Conservation (phyloP, 2,113 vertebrate species). For the Megaceryle torquata region DNA sequence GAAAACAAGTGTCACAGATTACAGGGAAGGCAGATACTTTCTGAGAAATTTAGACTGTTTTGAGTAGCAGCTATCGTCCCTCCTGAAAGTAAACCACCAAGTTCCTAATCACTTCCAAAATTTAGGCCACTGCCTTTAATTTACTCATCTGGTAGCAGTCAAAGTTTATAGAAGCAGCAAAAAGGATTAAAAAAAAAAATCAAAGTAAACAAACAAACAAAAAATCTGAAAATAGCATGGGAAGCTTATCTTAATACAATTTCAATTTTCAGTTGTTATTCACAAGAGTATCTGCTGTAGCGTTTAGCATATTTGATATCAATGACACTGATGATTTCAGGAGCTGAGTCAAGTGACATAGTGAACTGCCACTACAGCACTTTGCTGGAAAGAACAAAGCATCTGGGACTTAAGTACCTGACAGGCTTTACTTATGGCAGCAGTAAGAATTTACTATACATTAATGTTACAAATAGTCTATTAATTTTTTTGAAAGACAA, state of each 20-base stretch:
- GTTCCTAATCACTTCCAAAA: not conserved
- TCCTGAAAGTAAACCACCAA: not conserved
- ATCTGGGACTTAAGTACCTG: not conserved
- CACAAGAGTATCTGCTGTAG: not conserved
- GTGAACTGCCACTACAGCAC: not conserved
- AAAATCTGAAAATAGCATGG: not conserved
- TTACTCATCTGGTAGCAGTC: not conserved
- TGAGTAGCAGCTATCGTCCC: not conserved
- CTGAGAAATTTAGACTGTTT: not conserved
- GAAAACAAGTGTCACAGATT: not conserved
- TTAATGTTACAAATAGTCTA: constrained; percentile 4
- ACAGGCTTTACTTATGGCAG: not conserved
- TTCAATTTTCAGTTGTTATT: constrained; percentile 22
- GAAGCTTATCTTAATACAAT: constrained; percentile 28
- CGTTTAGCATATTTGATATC: constrained; percentile 9
- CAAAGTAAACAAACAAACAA: not conserved
- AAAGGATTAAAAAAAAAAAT: constrained; percentile 20
- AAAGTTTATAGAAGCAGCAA: constrained; percentile 22
- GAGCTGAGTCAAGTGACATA: not conserved
- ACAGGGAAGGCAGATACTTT: not conserved
- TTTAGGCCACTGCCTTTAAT: not conserved
- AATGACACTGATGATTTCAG: not conserved
- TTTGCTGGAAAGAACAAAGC: not conserved
- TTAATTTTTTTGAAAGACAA: not conserved
- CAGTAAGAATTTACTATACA: not conserved